These are phyloP conservation scores for Philotrypesis tridentata DNA, from an alignment of 1,140 invertebrate genomes.

Conservation along the genomic window DNA sequence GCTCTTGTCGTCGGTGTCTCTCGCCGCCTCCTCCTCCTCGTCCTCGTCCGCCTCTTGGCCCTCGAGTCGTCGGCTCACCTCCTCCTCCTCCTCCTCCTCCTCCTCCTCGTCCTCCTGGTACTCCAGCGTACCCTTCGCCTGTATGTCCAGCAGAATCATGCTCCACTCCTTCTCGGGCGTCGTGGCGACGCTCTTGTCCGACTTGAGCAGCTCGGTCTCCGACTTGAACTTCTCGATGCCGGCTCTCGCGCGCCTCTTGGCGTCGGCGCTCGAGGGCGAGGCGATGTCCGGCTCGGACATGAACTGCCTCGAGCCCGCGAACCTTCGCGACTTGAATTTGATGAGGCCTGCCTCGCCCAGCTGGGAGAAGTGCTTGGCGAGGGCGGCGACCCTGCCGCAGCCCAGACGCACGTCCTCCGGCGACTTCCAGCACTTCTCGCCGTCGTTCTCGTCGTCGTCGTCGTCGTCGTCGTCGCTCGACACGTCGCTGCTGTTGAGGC, in stretches of 20 bases:
- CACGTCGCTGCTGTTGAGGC: slow-evolving; percentile 64
- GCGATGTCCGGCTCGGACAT: slow-evolving; percentile 69
- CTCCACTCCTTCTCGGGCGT: slow-evolving; percentile 65
- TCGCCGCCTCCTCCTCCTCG: slow-evolving; percentile 12
- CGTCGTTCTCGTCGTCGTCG: slow-evolving; percentile 66
- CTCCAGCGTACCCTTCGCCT: slow-evolving; percentile 46
- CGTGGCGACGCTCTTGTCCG: slow-evolving; percentile 59
- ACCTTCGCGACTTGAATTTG: slow-evolving; percentile 60
- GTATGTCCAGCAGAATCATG: slow-evolving; percentile 64
- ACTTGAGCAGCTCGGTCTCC: slow-evolving; percentile 57
- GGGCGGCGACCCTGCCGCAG: slow-evolving; percentile 76
- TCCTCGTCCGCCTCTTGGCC: too few relatives aligned
- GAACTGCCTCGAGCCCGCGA: slow-evolving; percentile 59
- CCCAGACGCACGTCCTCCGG: slow-evolving; percentile 77
- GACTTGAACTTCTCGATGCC: slow-evolving; percentile 58
- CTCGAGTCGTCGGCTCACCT: too few relatives aligned
- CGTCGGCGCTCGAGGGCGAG: slow-evolving; percentile 53
- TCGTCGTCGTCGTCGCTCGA: slow-evolving; percentile 68
- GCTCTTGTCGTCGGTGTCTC: slow-evolving; percentile 47
- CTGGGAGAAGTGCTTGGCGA: slow-evolving; percentile 77
- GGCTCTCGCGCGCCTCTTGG: slow-evolving; percentile 40
- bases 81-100: slow-evolving; percentile 13
- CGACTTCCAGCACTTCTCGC: slow-evolving; percentile 77
- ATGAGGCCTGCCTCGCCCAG: slow-evolving; percentile 71
- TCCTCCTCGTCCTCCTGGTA: slow-evolving; percentile 15